These are phyloP conservation scores for Holcopasites calliopsidis DNA, from an alignment of 1,140 invertebrate species.

Conservation along the genomic window DNA sequence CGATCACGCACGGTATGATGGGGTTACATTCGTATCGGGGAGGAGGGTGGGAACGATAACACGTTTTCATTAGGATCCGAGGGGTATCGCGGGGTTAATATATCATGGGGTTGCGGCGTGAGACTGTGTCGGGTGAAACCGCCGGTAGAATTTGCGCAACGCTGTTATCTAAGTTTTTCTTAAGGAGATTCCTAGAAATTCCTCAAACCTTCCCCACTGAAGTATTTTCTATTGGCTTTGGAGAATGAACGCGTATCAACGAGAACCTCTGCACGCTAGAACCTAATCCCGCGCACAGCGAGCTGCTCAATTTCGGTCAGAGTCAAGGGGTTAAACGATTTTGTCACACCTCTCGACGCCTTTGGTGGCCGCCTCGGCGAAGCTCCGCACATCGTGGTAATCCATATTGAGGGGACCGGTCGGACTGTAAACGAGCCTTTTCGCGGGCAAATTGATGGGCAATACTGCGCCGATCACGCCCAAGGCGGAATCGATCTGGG, in stretches of 20 bases:
- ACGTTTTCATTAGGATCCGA: neutral
- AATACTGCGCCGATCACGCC: constrained; percentile 79
- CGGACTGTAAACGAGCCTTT: constrained; percentile 86
- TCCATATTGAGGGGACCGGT: constrained; percentile 89
- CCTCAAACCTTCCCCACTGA: too few species aligned
- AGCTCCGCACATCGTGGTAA: constrained; percentile 89
- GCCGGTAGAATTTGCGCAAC: too few species aligned
- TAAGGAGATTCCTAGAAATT: too few species aligned
- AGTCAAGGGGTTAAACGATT: neutral
- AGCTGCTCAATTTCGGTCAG: too few species aligned
- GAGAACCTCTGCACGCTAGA: too few species aligned
- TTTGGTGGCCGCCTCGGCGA: constrained; percentile 82
- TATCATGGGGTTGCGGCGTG: too few species aligned
- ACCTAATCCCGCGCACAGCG: too few species aligned
- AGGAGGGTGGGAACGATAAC: neutral
- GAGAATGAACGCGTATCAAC: too few species aligned
- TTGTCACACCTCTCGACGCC: constrained; percentile 82
- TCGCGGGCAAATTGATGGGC: constrained; percentile 83
- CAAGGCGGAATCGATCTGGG: constrained; percentile 72
- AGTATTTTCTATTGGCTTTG: too few species aligned
- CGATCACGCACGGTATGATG: constrained; percentile 4
- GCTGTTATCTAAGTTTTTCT: too few species aligned
- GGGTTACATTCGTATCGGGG: neutral
- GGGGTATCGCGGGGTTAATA: too few species aligned
- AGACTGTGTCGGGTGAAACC: too few species aligned